Percentiles rank a stretch among this genome's conserved stretches.
Conservation (phyloP, 2,888 invertebrate genomes). For the Opisthograptis luteolata region DNA sequence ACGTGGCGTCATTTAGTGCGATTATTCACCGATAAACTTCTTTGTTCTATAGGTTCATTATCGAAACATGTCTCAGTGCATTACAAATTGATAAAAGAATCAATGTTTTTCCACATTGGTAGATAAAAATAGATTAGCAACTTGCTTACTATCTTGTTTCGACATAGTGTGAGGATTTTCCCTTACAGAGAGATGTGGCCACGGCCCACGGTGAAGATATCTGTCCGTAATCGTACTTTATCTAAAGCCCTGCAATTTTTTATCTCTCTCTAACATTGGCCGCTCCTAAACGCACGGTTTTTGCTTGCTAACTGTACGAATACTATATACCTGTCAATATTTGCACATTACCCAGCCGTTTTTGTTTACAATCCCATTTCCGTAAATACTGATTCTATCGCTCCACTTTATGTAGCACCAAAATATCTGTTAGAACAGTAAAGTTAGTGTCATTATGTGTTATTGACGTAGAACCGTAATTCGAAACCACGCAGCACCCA, state of each 20-base stretch:
- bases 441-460: no score
- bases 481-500: neutral
- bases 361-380: constrained; percentile 25
- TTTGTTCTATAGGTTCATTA: constrained; percentile 35
- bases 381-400: constrained; percentile 4
- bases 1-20: constrained; percentile 24
- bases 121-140: neutral
- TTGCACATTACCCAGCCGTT: constrained; percentile 16
- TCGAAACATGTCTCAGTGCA: constrained; percentile 31
- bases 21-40: constrained; percentile 34
- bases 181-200: neutral
- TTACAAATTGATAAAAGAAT: constrained; percentile 30
- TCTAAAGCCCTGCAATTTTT: constrained; percentile 25
- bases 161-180: constrained; percentile 12
- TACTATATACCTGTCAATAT: constrained; percentile 27
- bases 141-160: neutral
- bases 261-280: constrained; percentile 22
- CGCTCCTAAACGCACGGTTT: constrained; percentile 4
- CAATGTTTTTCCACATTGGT: constrained; percentile 22
- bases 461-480: neutral
- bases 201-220: constrained; percentile 3
- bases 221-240: constrained; percentile 26
- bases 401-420: constrained; percentile 3
- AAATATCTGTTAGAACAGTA: neutral
- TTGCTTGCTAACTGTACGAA: constrained; percentile 5